A percentile compares a stretch with the other conserved stretches of the same genome.
These are phyloP conservation scores for Hemitrygon akajei DNA, from an alignment of 2,797 vertebrate species.

Conservation along the genomic window DNA sequence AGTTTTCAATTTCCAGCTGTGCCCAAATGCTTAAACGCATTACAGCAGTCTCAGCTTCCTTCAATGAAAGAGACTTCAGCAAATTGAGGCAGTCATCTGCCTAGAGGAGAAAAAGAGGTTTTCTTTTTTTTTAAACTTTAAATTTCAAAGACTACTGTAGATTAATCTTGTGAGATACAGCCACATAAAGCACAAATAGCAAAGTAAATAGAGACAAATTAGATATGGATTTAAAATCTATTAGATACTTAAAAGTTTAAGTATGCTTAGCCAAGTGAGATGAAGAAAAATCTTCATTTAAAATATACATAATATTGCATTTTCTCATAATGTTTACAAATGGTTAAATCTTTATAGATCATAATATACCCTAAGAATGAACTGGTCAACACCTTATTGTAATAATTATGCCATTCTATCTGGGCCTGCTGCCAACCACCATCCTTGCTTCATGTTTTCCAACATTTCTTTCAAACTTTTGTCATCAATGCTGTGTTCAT, in stretches of 20 bases:
- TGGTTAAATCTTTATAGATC: background rate
- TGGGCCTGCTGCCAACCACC: background rate
- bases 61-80: conserved; percentile 63
- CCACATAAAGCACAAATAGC: background rate
- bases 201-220: background rate
- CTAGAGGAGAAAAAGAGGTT: conserved; percentile 49
- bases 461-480: background rate
- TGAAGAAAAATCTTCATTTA: background rate
- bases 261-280: background rate
- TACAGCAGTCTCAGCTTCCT: conserved; percentile 67
- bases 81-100: conserved; percentile 65
- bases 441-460: too few relatives aligned
- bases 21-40: conserved; percentile 75
- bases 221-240: background rate
- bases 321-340: background rate
- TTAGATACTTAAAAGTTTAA: background rate
- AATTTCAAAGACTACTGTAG: background rate
- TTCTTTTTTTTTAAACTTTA: too few relatives aligned
- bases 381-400: background rate
- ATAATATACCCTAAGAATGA: background rate
- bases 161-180: background rate
- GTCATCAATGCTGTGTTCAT: background rate
- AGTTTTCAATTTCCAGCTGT: conserved; percentile 66
- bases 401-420: background rate
- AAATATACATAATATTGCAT: background rate